Conservation (phyloP, 2,113 vertebrate genomes). For the Micronycteris hirsuta region DNA sequence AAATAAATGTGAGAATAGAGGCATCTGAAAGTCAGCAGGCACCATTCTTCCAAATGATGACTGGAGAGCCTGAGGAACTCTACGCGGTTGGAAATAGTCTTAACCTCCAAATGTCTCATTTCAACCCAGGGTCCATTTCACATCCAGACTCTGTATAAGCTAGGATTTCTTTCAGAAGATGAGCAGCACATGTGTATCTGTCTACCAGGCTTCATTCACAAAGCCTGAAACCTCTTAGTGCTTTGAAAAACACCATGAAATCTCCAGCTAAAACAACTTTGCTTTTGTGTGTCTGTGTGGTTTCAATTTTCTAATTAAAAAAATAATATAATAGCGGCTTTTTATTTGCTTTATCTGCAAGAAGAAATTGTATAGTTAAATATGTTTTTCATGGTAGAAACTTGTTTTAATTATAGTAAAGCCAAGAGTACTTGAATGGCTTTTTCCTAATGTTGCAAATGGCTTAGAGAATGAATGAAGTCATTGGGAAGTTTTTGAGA, state of each 20-base stretch:
- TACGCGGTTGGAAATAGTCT: background rate
- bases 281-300: background rate
- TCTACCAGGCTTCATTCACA: background rate
- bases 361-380: background rate
- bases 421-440: background rate
- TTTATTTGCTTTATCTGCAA: conserved; percentile 23
- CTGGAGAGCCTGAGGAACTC: background rate
- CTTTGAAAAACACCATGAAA: background rate
- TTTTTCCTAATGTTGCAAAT: background rate
- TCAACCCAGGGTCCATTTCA: background rate
- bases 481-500: background rate
- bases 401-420: background rate
- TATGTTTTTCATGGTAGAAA: background rate
- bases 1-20: background rate
- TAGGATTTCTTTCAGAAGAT: background rate
- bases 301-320: too few relatives aligned
- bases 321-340: background rate
- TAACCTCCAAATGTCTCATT: background rate
- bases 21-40: background rate
- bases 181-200: background rate
- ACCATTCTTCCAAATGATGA: background rate
- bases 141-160: background rate
- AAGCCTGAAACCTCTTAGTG: background rate
- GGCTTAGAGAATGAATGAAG: background rate
- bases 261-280: background rate